Evolutionary conservation across 1,140 invertebrate genomes (phyloP).

Genomic region (Megathymus violae): DNA sequence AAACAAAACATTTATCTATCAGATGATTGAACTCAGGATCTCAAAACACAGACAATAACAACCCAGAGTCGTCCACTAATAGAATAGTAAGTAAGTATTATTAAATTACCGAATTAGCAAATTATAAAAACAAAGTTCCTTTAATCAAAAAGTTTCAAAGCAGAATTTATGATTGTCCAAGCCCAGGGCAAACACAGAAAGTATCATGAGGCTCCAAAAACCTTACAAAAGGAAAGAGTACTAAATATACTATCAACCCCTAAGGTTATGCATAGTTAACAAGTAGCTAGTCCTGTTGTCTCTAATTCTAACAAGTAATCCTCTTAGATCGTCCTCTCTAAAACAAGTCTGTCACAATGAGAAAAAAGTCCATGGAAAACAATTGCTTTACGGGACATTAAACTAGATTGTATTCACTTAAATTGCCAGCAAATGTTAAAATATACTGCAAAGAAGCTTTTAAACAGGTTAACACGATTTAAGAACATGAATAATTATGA

Average conservation of each 20-base stretch:
- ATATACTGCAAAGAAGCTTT: background rate
- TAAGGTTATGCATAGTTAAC: constrained; percentile 16
- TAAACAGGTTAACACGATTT: background rate
- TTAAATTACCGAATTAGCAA: no score
- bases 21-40: no score
- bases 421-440: background rate
- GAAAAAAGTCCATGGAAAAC: constrained; percentile 9
- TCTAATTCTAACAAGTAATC: constrained; percentile 28
- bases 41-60: no score
- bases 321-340: constrained; percentile 15
- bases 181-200: no score
- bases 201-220: no score
- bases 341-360: constrained; percentile 20
- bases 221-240: background rate
- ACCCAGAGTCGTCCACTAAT: no score
- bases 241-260: background rate
- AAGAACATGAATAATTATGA: background rate
- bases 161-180: no score
- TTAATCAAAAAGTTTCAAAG: no score
- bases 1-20: no score
- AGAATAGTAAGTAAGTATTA: no score
- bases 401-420: constrained; percentile 8
- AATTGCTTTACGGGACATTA: constrained; percentile 5
- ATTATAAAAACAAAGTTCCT: no score
- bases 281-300: constrained; percentile 11